phyloP scores from a whole-genome alignment of 2,797 vertebrate genomes.

The Notamacropus eugenii region DNA sequence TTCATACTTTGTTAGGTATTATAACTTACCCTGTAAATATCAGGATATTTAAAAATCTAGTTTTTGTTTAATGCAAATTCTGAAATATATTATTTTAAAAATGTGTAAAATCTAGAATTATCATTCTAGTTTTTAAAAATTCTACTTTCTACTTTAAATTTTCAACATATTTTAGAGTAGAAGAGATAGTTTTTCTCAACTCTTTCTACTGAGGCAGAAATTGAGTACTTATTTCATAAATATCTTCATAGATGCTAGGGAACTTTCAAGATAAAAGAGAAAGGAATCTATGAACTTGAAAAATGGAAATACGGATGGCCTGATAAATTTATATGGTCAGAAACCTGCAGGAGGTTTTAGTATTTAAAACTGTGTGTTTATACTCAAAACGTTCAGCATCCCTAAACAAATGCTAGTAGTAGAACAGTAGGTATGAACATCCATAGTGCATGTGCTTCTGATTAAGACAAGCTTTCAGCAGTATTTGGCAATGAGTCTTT shows the following conservation, averaged over 20 bases:
- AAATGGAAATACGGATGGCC: not conserved
- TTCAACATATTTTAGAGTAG: not conserved
- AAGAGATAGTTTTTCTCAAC: not conserved
- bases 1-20: not conserved
- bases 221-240: not conserved
- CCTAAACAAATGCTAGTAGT: not conserved
- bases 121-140: not conserved
- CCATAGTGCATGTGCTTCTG: not conserved
- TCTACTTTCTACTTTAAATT: not conserved
- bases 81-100: not conserved
- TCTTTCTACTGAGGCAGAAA: not conserved
- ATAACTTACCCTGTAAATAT: not conserved
- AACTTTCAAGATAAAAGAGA: not conserved
- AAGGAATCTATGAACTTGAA: not conserved
- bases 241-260: not conserved
- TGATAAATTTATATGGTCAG: not conserved
- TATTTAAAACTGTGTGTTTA: not conserved
- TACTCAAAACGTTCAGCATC: not conserved
- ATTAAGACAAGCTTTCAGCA: not conserved
- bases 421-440: not conserved
- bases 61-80: not conserved
- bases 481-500: not conserved
- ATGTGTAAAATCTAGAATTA: not conserved
- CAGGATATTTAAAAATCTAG: not conserved
- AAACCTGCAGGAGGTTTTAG: not conserved